A percentile compares a stretch with the other conserved stretches of the same genome.
These are phyloP conservation scores for Anoura caudifer DNA, from an alignment of 2,113 vertebrate genomes.

Conservation along the genomic window DNA sequence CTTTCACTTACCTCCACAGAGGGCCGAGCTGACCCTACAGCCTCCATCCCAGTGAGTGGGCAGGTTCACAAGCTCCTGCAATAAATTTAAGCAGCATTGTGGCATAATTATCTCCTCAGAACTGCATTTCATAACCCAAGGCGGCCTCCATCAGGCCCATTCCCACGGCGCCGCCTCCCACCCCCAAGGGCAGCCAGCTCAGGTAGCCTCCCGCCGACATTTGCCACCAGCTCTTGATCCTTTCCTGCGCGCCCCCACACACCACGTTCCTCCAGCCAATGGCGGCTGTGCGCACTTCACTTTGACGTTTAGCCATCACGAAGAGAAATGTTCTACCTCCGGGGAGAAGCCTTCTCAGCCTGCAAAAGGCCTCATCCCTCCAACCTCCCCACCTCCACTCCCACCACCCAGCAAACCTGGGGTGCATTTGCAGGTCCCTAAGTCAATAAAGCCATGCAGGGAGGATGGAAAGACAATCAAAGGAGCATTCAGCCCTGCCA, in stretches of 20 bases:
- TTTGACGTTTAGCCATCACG: not conserved
- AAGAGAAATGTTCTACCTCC: not conserved
- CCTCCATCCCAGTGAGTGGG: not conserved
- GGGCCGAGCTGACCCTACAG: not conserved
- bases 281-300: not conserved
- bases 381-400: not conserved
- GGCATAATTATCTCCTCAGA: not conserved
- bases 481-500: not conserved
- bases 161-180: not conserved
- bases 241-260: not conserved
- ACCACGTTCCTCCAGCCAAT: not conserved
- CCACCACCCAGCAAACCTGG: not conserved
- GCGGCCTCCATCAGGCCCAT: not conserved
- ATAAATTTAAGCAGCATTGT: not conserved
- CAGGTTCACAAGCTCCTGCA: not conserved
- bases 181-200: not conserved
- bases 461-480: not conserved
- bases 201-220: rapidly evolving
- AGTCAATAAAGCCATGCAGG: not conserved
- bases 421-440: not conserved
- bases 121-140: too few relatives aligned
- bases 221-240: not conserved
- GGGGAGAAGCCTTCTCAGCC: not conserved
- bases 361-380: not conserved
- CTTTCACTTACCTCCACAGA: not conserved